Percentiles rank a stretch among this genome's conserved stretches.
Evolutionary conservation across 2,888 invertebrate genomes (phyloP).

Genomic region (Callyntrura guangdongensis): DNA sequence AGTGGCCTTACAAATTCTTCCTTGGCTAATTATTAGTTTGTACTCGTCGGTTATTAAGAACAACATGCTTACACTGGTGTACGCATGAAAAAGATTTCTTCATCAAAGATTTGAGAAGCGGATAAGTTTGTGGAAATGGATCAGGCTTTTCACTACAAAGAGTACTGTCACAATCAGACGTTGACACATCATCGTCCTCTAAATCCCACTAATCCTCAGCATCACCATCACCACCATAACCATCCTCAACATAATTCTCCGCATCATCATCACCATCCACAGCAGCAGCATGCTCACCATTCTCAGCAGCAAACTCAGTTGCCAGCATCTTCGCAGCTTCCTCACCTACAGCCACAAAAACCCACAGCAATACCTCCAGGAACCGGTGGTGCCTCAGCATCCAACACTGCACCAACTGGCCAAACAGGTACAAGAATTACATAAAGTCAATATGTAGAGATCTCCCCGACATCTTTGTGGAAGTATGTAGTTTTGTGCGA

Average conservation of each 20-base stretch:
- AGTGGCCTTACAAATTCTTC: no score
- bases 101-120: neutral
- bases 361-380: conserved; percentile 63
- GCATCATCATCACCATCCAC: conserved; percentile 54
- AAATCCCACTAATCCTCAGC: conserved; percentile 70
- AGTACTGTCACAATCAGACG: conserved; percentile 81
- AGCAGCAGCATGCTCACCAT: conserved; percentile 56
- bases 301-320: conserved; percentile 24
- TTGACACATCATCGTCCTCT: conserved; percentile 77
- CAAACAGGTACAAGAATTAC: conserved; percentile 68
- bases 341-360: conserved; percentile 58
- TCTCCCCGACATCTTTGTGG: neutral
- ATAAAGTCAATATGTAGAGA: conserved; percentile 4
- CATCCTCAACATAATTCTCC: conserved; percentile 43
- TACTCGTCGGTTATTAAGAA: neutral
- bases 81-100: neutral
- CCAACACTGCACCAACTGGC: conserved; percentile 47
- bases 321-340: conserved; percentile 39
- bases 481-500: neutral
- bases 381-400: conserved; percentile 59
- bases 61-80: neutral
- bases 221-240: conserved; percentile 67
- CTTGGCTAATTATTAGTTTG: no score
- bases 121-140: conserved; percentile 79
- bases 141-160: conserved; percentile 83